Percentiles rank a stretch among this genome's conserved stretches.
These are phyloP conservation scores for Antechinus flavipes DNA, from an alignment of 2,113 vertebrate genomes.

Conservation along the genomic window DNA sequence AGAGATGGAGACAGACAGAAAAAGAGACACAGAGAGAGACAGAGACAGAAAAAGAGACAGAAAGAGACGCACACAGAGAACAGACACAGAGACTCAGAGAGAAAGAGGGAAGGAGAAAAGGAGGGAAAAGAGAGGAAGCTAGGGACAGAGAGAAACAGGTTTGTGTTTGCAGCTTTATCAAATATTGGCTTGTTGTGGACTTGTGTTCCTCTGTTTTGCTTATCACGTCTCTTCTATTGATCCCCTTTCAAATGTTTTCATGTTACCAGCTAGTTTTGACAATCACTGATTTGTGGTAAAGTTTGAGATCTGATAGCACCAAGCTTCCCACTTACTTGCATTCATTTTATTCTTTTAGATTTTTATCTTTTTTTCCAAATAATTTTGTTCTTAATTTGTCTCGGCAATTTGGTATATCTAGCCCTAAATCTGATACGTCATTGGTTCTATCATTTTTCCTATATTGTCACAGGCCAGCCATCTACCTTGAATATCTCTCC, in stretches of 20 bases:
- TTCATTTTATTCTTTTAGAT: neutral
- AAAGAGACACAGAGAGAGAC: too few species aligned
- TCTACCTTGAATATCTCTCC: neutral
- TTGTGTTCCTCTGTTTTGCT: neutral
- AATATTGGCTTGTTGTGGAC: neutral
- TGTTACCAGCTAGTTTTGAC: neutral
- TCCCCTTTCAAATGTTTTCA: neutral
- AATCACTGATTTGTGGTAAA: neutral
- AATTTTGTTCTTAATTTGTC: neutral
- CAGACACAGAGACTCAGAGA: too few species aligned
- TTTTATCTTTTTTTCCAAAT: neutral
- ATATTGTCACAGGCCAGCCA: neutral
- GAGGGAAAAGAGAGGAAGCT: too few species aligned
- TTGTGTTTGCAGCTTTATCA: neutral
- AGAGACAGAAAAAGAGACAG: too few species aligned
- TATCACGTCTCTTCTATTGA: neutral
- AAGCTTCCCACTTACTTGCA: neutral
- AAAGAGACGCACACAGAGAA: too few species aligned
- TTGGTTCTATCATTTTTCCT: neutral
- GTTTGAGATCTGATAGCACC: neutral
- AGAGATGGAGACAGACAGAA: too few species aligned
- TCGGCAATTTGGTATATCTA: neutral
- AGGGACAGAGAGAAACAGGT: too few species aligned
- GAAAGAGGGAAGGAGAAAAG: too few species aligned
- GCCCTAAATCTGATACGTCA: neutral